These are phyloP conservation scores for Cochlearius cochlearius DNA, from an alignment of 2,113 vertebrate species.

Conservation along the genomic window DNA sequence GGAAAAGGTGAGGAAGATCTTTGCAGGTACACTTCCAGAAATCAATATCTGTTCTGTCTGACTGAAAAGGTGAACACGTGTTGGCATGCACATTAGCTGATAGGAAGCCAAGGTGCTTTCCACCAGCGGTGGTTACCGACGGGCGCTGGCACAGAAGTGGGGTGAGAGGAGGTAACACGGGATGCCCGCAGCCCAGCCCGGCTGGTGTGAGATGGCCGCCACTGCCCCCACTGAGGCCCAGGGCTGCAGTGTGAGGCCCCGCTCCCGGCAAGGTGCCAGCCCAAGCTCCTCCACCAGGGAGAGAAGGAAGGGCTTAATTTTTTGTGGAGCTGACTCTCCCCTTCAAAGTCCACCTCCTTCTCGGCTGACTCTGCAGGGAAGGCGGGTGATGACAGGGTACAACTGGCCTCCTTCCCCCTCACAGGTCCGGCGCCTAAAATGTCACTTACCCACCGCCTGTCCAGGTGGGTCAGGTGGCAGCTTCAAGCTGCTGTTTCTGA, in stretches of 20 bases:
- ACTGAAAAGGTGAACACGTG: neutral
- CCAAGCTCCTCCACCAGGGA: rapidly evolving
- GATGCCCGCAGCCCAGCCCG: neutral
- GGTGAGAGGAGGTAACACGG: rapidly evolving
- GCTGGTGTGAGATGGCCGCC: neutral
- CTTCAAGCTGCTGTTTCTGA: neutral
- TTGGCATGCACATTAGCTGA: rapidly evolving
- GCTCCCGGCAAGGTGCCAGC: rapidly evolving
- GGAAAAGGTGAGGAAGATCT: neutral
- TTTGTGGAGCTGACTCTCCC: neutral
- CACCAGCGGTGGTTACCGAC: rapidly evolving
- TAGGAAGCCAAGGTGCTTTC: rapidly evolving
- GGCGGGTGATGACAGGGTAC: rapidly evolving
- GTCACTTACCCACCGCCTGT: rapidly evolving
- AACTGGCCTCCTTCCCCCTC: rapidly evolving
- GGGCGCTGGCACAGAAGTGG: neutral
- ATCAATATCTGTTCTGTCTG: neutral
- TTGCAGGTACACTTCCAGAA: neutral
- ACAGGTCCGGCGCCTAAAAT: rapidly evolving
- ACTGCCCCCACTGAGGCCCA: rapidly evolving
- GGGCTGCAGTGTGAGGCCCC: rapidly evolving
- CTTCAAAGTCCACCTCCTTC: rapidly evolving
- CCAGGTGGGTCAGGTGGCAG: neutral
- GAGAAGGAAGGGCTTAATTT: neutral
- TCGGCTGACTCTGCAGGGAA: rapidly evolving